Evolutionary conservation across 2,113 vertebrate species (phyloP), one percentile per base, ranked within the genome.

Genomic region (Oplegnathus fasciatus): DNA sequence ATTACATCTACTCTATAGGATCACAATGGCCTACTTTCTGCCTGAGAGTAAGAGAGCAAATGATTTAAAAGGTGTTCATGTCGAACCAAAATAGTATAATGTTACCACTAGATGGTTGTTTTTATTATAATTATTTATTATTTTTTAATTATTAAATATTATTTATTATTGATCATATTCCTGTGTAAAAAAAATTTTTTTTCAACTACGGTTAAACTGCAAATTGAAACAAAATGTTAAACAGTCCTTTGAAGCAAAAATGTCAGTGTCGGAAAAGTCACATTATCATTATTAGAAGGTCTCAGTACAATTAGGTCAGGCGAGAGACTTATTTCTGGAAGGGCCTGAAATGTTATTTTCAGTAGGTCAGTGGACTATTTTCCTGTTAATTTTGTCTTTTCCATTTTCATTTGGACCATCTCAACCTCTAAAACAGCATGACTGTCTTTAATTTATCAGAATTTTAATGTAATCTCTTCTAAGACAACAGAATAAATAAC

Each of bases 21-120:
- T 68, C 48, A 70, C 42, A 84, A 50, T 80, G 87, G 32, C 82
- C 89, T 79, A 88, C 32, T 83, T 90, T 65, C 20, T 57, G 52
- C n/a, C 48, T 46, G 13, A 72, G 57, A 78, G 66, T 46, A 58
- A 75, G 14, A 26, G 18, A 11, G 70, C 46, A 52, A 58, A 76
- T 74, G 6, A 74, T 69, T 69, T 52, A 52, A 40, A 57, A 11
- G 34, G 28, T 50, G n/a, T 20, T 80, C 1, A 32, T 37, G 2
- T 82, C 1, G 20, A 73, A 65, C 3, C 13, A 86, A 80, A 70
- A 70, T 4, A 69, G 8, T 5, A 67, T 15, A 15, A 72, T 40
- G 5, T 18, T 50, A 66, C 42, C 13, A n/a, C n/a, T 77, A 28
- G 9, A 32, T 37, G 2, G 9, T 13, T 40, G 34, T 13, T 71